Conservation (phyloP, 2,113 vertebrate genomes). For the Crotalus helleri region DNA sequence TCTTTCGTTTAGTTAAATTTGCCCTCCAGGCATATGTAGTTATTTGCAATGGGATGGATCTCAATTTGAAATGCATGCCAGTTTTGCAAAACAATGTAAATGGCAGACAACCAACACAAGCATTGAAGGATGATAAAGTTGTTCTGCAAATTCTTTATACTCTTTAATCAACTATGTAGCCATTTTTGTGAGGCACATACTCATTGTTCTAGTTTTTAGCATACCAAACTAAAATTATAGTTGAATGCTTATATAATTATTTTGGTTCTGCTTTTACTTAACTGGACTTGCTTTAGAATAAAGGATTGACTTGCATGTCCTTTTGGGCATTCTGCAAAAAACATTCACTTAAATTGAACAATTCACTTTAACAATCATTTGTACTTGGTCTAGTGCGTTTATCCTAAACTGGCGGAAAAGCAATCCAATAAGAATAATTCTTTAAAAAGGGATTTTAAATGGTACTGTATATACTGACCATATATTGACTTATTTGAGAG, state of each 20-base stretch:
- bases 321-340: not conserved
- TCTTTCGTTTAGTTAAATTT: not conserved
- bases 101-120: not conserved
- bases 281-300: not conserved
- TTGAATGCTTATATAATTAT: not conserved
- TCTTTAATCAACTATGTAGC: not conserved
- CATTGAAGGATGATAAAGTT: not conserved
- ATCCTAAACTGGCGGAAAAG: not conserved
- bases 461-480: not conserved
- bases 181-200: not conserved
- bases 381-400: not conserved
- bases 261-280: not conserved
- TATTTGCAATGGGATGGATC: not conserved
- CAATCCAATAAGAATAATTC: not conserved
- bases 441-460: not conserved
- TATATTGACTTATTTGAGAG: slow-evolving; percentile 4
- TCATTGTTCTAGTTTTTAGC: not conserved
- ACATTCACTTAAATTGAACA: not conserved
- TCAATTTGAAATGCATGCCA: not conserved
- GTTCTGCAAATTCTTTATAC: not conserved
- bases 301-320: not conserved
- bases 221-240: not conserved
- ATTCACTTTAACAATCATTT: not conserved
- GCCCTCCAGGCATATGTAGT: not conserved
- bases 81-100: not conserved